phyloP scores from a whole-genome alignment of 2,888 invertebrate species.

The Clanis bilineata region DNA sequence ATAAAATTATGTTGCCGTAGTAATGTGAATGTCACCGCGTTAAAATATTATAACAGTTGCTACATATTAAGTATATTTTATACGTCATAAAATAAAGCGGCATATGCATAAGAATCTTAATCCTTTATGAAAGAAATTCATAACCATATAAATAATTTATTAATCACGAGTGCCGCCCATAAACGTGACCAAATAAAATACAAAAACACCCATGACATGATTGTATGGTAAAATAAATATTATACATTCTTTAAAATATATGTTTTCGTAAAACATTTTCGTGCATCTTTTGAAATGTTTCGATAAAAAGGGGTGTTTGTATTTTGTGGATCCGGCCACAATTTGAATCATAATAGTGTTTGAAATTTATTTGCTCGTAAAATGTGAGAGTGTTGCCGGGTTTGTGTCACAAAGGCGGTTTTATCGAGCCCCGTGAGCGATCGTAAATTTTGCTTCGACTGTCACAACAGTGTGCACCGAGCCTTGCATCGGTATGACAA shows the following conservation, averaged over 20 bases:
- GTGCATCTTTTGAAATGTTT: slow-evolving; percentile 59
- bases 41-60: slow-evolving; percentile 62
- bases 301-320: slow-evolving; percentile 71
- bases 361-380: slow-evolving; percentile 80
- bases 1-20: slow-evolving; percentile 9
- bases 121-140: slow-evolving; percentile 60
- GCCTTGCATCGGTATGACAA: slow-evolving; percentile 29
- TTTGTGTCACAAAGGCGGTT: slow-evolving; percentile 74
- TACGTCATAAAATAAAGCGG: slow-evolving; percentile 52
- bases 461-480: slow-evolving; percentile 62
- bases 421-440: slow-evolving; percentile 69
- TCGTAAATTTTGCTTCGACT: slow-evolving; percentile 77
- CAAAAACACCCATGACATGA: slow-evolving; percentile 33
- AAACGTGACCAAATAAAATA: slow-evolving; percentile 61
- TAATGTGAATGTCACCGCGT: slow-evolving; percentile 37
- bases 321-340: slow-evolving; percentile 66
- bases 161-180: slow-evolving; percentile 54
- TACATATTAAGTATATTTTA: slow-evolving; percentile 46
- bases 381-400: slow-evolving; percentile 70
- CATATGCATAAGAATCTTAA: slow-evolving; percentile 54
- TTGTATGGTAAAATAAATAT: slow-evolving; percentile 21
- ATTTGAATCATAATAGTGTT: slow-evolving; percentile 82
- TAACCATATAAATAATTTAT: slow-evolving; percentile 63
- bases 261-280: slow-evolving; percentile 66
- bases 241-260: slow-evolving; percentile 38